Base-by-base conservation (phyloP, 2,797 vertebrate species). In the Phrynocephalus forsythii region DNA sequence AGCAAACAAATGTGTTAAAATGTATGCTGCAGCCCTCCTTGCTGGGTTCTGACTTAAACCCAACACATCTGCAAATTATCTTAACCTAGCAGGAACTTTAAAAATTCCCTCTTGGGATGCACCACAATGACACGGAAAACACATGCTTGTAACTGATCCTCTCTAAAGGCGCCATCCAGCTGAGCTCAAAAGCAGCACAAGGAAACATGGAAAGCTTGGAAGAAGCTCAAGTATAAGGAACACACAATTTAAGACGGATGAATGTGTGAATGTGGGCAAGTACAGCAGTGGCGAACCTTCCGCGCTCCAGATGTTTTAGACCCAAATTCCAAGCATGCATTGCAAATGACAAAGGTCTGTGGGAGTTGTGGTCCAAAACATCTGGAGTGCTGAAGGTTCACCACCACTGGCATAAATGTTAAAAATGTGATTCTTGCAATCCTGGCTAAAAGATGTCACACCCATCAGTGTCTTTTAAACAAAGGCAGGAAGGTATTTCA, bases 21-120 rank as follows among this genome's bases (percentile, higher is more conserved):
- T 93, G 67, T 86, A 90, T 83, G 86, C 83, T 76, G 33, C 91
- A 92, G 90, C 90, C 91, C 88, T 76, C 56, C 73, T 15, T 81
- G 68, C 81, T 78, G 84, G 92, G 85, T 90, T 85, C 69, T 86
- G 85, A 94, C 95, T 93, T 92, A 94, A 93, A 90, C 92, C 87
- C 88, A 83, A 94, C 92, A 94, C 95, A 95, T 95, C 95, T 95
- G 95, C 90, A 91, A 96, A 26, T 86, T 90, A 95, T 95, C 91
- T 92, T 91, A 85, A 89, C 33, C 87, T 71, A 95, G 90, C 91
- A 83, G 60, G 86, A 94, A 91, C 88, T 93, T 38, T 93, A 90
- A 66, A 94, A 90, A 95, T 94, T 92, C 94, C 86, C 90, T 72
- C 88, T 90, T 87, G 95, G 95, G 95, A 95, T 92, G 92, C 48